Conservation (phyloP, 2,113 vertebrate genomes). For the Alectura lathami region DNA sequence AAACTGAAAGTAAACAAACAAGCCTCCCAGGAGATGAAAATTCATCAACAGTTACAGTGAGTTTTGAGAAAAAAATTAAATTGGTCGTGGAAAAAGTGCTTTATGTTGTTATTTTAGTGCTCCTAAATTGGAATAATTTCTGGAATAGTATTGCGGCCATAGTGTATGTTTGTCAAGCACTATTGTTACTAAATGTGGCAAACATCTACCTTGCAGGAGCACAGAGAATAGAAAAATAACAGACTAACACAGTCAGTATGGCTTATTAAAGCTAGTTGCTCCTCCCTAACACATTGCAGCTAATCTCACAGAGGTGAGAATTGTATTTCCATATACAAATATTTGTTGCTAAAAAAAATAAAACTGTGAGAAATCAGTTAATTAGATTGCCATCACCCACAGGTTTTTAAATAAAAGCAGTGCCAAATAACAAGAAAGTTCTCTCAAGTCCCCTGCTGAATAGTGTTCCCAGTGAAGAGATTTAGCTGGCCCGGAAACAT, state of each 20-base stretch:
- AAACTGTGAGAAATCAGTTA: neutral
- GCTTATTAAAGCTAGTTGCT: neutral
- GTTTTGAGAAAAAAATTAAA: neutral
- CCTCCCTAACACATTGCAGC: neutral
- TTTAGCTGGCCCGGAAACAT: neutral
- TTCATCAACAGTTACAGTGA: neutral
- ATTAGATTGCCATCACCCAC: neutral
- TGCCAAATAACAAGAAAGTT: neutral
- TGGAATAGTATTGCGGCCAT: neutral
- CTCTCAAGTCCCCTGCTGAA: neutral
- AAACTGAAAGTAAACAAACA: neutral
- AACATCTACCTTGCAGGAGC: neutral
- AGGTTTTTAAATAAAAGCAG: neutral
- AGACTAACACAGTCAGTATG: neutral
- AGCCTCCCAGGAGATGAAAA: neutral
- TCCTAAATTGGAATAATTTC: neutral
- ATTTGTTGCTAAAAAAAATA: constrained; percentile 2
- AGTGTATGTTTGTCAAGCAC: neutral
- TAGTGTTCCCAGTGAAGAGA: neutral
- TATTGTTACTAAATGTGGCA: neutral
- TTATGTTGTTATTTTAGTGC: neutral
- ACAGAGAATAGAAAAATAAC: neutral
- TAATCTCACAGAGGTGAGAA: neutral
- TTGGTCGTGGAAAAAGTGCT: neutral
- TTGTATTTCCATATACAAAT: neutral